These are phyloP conservation scores for Periophthalmus magnuspinnatus DNA, from an alignment of 2,797 vertebrate genomes.

Conservation along the genomic window DNA sequence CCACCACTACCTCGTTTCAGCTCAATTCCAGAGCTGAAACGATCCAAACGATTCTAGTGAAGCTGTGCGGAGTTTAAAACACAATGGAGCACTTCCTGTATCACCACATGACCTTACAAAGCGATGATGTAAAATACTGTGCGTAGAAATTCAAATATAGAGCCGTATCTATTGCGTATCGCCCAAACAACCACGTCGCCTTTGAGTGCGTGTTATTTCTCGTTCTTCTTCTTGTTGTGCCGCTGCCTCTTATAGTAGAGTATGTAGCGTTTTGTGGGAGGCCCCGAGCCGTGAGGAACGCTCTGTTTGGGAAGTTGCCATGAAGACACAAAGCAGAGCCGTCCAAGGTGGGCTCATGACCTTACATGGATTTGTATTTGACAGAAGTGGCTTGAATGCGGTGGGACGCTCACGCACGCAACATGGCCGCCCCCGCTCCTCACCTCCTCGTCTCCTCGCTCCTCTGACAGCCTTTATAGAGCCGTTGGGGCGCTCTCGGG, in stretches of 20 bases:
- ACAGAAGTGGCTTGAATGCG: slow-evolving; percentile 64
- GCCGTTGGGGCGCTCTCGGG: slow-evolving; percentile 48
- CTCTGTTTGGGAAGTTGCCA: slow-evolving; percentile 77
- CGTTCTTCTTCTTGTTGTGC: slow-evolving; percentile 8
- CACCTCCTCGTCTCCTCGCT: slow-evolving; percentile 37
- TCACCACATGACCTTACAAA: too few species aligned
- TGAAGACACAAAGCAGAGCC: slow-evolving; percentile 77
- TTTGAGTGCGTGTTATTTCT: background rate
- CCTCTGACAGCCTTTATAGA: slow-evolving; percentile 67
- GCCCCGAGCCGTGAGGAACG: slow-evolving; percentile 61
- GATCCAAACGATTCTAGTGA: too few species aligned
- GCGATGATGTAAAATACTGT: too few species aligned
- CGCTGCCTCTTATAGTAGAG: slow-evolving; percentile 37
- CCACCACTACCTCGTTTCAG: too few species aligned
- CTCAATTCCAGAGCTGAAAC: too few species aligned
- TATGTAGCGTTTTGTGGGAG: slow-evolving; percentile 59
- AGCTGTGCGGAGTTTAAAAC: too few species aligned
- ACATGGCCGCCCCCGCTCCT: slow-evolving; percentile 19
- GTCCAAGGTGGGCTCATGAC: slow-evolving; percentile 67
- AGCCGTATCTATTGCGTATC: background rate
- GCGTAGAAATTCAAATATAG: background rate
- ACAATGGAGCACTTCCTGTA: too few species aligned
- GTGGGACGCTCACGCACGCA: slow-evolving; percentile 32
- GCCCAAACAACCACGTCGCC: background rate
- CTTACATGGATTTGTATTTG: slow-evolving; percentile 76